phyloP scores from a whole-genome alignment of 2,888 invertebrate genomes.

The Platycheirus albimanus region DNA sequence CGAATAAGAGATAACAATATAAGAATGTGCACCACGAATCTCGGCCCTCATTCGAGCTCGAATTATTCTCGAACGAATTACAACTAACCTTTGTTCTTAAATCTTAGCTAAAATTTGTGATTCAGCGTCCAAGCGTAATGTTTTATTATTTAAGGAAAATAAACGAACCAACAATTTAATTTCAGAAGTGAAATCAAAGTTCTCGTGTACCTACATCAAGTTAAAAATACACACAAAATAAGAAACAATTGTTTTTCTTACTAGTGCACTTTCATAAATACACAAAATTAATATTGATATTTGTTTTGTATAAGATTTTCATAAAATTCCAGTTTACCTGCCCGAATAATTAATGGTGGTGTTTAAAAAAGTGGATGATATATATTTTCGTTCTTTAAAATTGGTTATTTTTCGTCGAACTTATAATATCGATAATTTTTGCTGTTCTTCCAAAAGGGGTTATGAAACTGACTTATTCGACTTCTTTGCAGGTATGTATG shows the following conservation, averaged over 20 bases:
- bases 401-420: slow-evolving; percentile 21
- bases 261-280: too few relatives aligned
- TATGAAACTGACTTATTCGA: slow-evolving; percentile 27
- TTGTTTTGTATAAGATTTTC: too few relatives aligned
- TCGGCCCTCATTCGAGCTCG: slow-evolving; percentile 37
- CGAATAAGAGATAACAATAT: too few relatives aligned
- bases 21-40: slow-evolving; percentile 18
- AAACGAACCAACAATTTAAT: too few relatives aligned
- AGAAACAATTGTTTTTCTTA: too few relatives aligned
- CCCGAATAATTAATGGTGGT: slow-evolving; percentile 55
- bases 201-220: too few relatives aligned
- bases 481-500: slow-evolving; percentile 48
- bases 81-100: background rate
- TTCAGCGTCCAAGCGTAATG: too few relatives aligned
- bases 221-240: too few relatives aligned
- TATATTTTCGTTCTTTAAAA: slow-evolving; percentile 36
- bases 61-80: slow-evolving; percentile 17
- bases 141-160: too few relatives aligned
- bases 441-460: slow-evolving; percentile 33
- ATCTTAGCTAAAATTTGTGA: too few relatives aligned
- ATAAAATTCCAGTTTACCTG: background rate
- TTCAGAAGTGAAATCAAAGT: too few relatives aligned
- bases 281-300: too few relatives aligned
- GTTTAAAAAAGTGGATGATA: slow-evolving; percentile 38
- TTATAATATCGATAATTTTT: slow-evolving; percentile 14